Conservation (phyloP, 2,797 vertebrate species). For the Lacerta agilis region DNA sequence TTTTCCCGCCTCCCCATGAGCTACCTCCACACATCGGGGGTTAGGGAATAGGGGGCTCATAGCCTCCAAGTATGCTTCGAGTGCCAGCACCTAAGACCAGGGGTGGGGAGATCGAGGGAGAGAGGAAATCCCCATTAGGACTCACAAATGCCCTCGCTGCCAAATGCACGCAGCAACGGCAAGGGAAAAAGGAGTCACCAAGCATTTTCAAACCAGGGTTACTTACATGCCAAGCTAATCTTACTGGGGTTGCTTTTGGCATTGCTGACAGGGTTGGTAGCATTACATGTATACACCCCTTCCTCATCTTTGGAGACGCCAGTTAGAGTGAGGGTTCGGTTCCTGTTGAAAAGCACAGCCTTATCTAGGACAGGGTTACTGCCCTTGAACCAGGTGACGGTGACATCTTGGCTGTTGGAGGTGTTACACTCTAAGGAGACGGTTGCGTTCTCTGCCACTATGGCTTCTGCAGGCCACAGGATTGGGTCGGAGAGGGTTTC, state of each 20-base stretch:
- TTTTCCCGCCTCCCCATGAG: neutral
- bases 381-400: constrained; percentile 10
- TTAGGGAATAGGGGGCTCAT: neutral
- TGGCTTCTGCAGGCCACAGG: neutral
- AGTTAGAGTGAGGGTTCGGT: neutral
- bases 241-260: neutral
- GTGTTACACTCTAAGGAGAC: constrained; percentile 41
- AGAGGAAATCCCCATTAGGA: neutral
- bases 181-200: neutral
- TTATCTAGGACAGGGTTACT: neutral
- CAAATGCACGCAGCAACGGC: neutral
- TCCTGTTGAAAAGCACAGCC: neutral
- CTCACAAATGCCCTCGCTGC: neutral
- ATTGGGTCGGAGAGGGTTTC: neutral
- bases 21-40: too few species aligned
- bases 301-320: neutral
- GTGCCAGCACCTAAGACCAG: neutral
- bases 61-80: too few species aligned
- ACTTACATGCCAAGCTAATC: constrained; percentile 55
- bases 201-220: neutral
- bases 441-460: accelerated
- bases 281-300: constrained; percentile 39
- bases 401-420: neutral
- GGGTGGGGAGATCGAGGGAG: too few species aligned
- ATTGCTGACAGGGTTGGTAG: neutral